These are phyloP conservation scores for Malachius bipustulatus DNA, from an alignment of 2,888 invertebrate genomes.

Conservation along the genomic window DNA sequence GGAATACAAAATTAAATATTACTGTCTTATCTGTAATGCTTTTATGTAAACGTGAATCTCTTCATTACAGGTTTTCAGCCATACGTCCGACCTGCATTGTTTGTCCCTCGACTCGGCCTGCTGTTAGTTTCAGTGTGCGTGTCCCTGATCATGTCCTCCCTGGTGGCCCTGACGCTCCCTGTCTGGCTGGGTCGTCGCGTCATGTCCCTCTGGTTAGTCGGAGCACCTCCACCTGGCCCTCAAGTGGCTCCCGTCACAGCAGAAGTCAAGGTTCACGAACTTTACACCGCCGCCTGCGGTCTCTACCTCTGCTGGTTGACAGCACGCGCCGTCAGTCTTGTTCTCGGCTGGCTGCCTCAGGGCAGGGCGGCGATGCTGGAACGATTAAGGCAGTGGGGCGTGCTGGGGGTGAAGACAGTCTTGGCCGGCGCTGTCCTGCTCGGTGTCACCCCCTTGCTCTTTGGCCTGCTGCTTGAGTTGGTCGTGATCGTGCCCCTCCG, in stretches of 20 bases:
- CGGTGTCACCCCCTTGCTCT: slow-evolving; percentile 82
- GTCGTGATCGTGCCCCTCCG: slow-evolving; percentile 85
- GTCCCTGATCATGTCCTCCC: slow-evolving; percentile 74
- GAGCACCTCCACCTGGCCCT: slow-evolving; percentile 35
- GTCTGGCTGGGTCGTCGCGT: slow-evolving; percentile 82
- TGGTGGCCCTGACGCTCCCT: slow-evolving; percentile 77
- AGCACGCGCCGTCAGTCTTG: slow-evolving; percentile 70
- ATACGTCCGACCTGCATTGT: slow-evolving; percentile 75
- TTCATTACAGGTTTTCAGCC: slow-evolving; percentile 66
- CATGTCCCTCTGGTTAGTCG: slow-evolving; percentile 76
- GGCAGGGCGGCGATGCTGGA: slow-evolving; percentile 68
- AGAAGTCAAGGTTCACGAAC: slow-evolving; percentile 63
- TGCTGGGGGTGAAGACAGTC: slow-evolving; percentile 62
- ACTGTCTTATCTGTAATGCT: too few relatives aligned
- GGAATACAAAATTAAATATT: too few relatives aligned
- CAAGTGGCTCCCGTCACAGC: slow-evolving; percentile 24
- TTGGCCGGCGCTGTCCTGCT: slow-evolving; percentile 68
- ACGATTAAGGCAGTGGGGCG: slow-evolving; percentile 60
- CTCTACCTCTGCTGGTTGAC: slow-evolving; percentile 91
- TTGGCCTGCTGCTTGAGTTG: slow-evolving; percentile 84
- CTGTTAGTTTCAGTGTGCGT: slow-evolving; percentile 68
- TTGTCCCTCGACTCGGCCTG: slow-evolving; percentile 54
- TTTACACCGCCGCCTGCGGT: slow-evolving; percentile 91
- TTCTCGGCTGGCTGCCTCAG: slow-evolving; percentile 80
- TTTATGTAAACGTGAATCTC: too few relatives aligned